A percentile compares a stretch with the other conserved stretches of the same genome.
Conservation (phyloP, 2,888 invertebrate species). For the Calameuta idolon region DNA sequence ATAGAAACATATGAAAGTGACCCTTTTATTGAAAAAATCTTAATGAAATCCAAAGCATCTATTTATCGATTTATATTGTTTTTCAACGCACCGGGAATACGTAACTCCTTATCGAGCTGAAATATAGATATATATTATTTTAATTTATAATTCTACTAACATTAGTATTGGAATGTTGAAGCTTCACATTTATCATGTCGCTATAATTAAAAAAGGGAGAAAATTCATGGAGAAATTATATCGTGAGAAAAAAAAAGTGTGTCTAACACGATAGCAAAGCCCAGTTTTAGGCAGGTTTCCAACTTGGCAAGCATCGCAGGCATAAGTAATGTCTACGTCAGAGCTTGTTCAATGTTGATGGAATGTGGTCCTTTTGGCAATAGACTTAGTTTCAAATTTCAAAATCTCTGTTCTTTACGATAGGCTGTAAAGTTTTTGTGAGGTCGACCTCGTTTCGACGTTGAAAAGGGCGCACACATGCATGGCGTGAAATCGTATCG, state of each 20-base stretch:
- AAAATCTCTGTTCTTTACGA: conserved; percentile 1
- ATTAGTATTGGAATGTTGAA: background rate
- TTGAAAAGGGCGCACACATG: background rate
- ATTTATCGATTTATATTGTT: too few relatives aligned
- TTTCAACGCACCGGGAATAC: background rate
- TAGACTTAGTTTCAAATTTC: background rate
- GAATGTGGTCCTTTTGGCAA: background rate
- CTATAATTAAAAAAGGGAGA: background rate
- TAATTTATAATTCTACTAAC: background rate
- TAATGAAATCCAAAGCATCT: background rate
- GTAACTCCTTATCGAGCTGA: background rate
- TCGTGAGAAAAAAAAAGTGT: background rate
- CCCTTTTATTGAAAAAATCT: background rate
- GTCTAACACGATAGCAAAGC: background rate
- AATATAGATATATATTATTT: background rate
- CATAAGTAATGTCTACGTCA: background rate
- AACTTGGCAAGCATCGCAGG: background rate
- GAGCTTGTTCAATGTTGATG: background rate
- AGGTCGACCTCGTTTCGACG: background rate
- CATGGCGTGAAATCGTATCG: background rate
- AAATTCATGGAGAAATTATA: background rate
- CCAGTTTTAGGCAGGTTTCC: background rate
- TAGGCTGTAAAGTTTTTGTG: background rate
- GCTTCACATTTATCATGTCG: background rate
- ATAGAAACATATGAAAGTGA: background rate